phyloP scores from a whole-genome alignment of 2,888 invertebrate genomes.

The Chydorus sphaericus region DNA sequence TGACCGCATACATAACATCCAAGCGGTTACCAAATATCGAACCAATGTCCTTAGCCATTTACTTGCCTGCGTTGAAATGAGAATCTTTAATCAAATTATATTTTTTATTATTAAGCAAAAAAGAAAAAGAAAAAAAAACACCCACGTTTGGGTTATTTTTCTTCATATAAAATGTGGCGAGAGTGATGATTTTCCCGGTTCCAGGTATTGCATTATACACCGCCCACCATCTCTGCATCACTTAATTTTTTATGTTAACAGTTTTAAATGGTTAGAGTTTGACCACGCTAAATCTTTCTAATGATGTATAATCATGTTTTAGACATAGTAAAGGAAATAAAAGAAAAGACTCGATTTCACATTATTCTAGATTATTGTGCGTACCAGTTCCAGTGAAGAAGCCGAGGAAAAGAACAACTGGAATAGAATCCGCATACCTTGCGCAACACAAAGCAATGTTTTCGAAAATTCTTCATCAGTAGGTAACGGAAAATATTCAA shows the following conservation, averaged over 20 bases:
- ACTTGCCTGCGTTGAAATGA: neutral
- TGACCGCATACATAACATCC: neutral
- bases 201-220: constrained; percentile 12
- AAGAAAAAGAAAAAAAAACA: neutral
- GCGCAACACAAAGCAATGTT: neutral
- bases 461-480: neutral
- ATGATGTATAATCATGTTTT: too few species aligned
- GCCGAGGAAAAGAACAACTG: neutral
- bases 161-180: constrained; percentile 10
- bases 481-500: neutral
- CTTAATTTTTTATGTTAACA: neutral
- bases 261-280: too few species aligned
- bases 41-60: constrained; percentile 1
- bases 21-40: neutral
- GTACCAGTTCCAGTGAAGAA: constrained; percentile 1
- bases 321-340: too few species aligned
- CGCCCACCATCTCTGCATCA: constrained; percentile 14
- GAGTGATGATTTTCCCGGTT: constrained; percentile 11
- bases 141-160: constrained; percentile 3
- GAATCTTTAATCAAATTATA: neutral
- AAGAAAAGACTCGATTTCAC: too few species aligned
- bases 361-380: neutral
- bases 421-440: neutral
- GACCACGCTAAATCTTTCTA: too few species aligned
- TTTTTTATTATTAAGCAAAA: neutral